Evolutionary conservation across 2,797 vertebrate genomes (phyloP).

Genomic region (Sebastes hubbsi): DNA sequence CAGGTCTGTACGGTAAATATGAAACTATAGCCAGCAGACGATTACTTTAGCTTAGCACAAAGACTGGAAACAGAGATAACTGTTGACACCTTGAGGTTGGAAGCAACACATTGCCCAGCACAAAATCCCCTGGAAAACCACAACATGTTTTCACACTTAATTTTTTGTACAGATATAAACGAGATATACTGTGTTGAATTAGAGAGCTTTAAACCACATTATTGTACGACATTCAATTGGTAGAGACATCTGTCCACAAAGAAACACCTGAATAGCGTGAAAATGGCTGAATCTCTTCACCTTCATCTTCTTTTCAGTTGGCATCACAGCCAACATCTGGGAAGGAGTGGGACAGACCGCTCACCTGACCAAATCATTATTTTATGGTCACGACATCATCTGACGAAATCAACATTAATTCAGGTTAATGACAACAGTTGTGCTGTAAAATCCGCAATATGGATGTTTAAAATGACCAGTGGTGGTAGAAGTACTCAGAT

Average conservation of each 20-base stretch:
- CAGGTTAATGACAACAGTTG: not conserved
- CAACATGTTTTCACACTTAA: not conserved
- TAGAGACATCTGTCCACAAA: not conserved
- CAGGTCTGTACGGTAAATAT: conserved; percentile 12
- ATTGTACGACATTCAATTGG: not conserved
- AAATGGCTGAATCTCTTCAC: not conserved
- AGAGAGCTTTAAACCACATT: not conserved
- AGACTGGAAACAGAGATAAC: conserved; percentile 6
- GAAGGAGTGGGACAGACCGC: not conserved
- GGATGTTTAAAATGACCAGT: not conserved
- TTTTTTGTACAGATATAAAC: not conserved
- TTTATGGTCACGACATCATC: not conserved
- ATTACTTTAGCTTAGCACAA: conserved; percentile 18
- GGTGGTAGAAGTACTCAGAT: too few species aligned
- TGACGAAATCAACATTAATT: not conserved
- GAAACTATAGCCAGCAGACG: conserved; percentile 20
- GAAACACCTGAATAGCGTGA: not conserved
- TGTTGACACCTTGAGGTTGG: not conserved
- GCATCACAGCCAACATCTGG: not conserved
- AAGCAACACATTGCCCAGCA: not conserved
- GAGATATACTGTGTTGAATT: not conserved
- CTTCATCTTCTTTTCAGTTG: not conserved
- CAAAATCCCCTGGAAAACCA: not conserved
- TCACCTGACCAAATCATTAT: not conserved
- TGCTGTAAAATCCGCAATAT: not conserved